Evolutionary conservation across 2,797 vertebrate species (phyloP).

Genomic region (Sebastes minor): DNA sequence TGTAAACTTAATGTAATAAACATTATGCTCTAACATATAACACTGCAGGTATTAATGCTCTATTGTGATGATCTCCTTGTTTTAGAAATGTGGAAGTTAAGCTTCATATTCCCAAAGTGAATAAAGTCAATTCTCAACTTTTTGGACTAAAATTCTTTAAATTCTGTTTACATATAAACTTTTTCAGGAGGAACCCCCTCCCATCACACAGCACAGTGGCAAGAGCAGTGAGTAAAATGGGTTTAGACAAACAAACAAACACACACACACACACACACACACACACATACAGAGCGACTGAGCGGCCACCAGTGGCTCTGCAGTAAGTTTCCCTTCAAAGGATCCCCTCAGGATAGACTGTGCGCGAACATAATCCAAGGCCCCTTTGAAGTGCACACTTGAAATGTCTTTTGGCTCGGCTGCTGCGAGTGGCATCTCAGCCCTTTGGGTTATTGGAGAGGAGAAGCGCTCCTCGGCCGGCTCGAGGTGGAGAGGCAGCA

Average conservation of each 20-base stretch:
- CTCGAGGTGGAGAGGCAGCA: constrained; percentile 74
- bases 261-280: constrained; percentile 38
- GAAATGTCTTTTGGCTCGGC: constrained; percentile 83
- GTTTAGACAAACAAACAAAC: constrained; percentile 82
- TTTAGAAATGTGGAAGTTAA: neutral
- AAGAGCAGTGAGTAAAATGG: constrained; percentile 76
- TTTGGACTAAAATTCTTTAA: constrained; percentile 37
- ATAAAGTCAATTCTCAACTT: constrained; percentile 1
- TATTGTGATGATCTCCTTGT: neutral
- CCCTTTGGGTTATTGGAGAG: constrained; percentile 78
- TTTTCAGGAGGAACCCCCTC: constrained; percentile 36
- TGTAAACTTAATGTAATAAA: neutral
- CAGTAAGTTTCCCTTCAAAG: constrained; percentile 84
- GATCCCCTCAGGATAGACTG: constrained; percentile 81
- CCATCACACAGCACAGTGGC: constrained; percentile 60
- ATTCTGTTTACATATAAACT: constrained; percentile 53
- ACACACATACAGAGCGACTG: neutral
- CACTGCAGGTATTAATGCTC: neutral
- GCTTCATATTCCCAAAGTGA: constrained; percentile 19
- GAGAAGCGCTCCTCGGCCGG: constrained; percentile 66
- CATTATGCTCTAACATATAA: neutral
- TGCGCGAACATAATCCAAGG: constrained; percentile 81
- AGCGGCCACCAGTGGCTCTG: constrained; percentile 79
- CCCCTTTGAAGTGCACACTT: constrained; percentile 84
- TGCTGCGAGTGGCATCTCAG: constrained; percentile 75